Evolutionary conservation across 2,113 vertebrate species (phyloP).

Genomic region (Caloenas nicobarica): DNA sequence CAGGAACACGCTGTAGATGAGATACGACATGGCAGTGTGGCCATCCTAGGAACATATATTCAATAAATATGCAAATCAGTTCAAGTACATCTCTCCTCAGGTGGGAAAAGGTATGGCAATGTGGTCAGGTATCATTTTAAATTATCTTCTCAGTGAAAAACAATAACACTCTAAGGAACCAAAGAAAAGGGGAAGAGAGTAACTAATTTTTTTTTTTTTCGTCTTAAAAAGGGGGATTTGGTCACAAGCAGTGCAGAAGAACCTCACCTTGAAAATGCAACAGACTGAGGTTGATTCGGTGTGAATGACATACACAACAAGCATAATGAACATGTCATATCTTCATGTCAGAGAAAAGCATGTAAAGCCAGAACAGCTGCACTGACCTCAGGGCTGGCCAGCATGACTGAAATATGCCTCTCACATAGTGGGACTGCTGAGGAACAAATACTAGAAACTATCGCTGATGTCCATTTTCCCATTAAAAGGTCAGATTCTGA

Average conservation of each 20-base stretch:
- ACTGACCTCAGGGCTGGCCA: background rate
- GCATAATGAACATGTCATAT: background rate
- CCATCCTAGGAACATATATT: conserved; percentile 19
- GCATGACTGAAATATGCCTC: background rate
- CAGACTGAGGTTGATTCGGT: background rate
- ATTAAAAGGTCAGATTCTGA: background rate
- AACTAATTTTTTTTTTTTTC: background rate
- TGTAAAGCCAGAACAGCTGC: background rate
- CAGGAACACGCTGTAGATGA: conserved; percentile 50
- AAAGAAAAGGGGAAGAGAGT: background rate
- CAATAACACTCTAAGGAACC: background rate
- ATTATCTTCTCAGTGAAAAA: conserved; percentile 31
- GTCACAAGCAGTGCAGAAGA: background rate
- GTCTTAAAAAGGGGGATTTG: background rate
- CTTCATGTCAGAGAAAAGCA: background rate
- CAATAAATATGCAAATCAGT: conserved; percentile 62
- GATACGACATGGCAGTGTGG: background rate
- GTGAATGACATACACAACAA: background rate
- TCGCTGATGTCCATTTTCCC: background rate
- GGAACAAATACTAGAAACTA: background rate
- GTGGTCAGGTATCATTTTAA: conserved; percentile 14
- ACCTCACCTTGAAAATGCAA: background rate
- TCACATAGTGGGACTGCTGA: background rate
- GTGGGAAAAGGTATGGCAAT: conserved; percentile 32
- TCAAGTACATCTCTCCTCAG: conserved; percentile 33